These are phyloP conservation scores for Syrrhaptes paradoxus DNA, from an alignment of 2,113 vertebrate species.

Conservation along the genomic window DNA sequence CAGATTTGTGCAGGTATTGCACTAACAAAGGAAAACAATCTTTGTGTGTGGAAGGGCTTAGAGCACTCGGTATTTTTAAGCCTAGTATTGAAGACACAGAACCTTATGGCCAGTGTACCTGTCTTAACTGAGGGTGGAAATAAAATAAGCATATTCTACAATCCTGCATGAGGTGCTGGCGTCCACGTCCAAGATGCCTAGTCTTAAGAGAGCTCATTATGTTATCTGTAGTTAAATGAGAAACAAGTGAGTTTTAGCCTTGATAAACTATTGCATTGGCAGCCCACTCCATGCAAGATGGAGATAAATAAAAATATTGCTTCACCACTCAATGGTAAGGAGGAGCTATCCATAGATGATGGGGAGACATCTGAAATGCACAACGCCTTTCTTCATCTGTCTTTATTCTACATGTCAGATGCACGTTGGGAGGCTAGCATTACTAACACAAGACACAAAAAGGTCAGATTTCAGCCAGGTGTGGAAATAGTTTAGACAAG, in stretches of 20 bases:
- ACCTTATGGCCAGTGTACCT: not conserved
- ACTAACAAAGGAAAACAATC: not conserved
- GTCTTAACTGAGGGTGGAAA: not conserved
- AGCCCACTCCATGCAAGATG: not conserved
- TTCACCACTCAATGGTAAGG: not conserved
- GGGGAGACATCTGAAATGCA: not conserved
- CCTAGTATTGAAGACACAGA: not conserved
- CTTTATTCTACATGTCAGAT: not conserved
- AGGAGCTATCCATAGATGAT: not conserved
- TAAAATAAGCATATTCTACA: not conserved
- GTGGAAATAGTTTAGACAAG: not conserved
- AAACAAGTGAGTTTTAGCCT: not conserved
- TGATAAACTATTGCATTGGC: not conserved
- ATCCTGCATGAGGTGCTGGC: not conserved
- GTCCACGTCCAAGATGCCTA: not conserved
- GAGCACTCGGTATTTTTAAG: not conserved
- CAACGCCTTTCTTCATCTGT: not conserved
- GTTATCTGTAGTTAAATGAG: not conserved
- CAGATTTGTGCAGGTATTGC: not conserved
- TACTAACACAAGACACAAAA: not conserved
- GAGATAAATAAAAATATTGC: not conserved
- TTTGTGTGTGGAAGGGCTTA: not conserved
- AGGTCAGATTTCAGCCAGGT: slow-evolving; percentile 3
- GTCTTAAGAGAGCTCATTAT: not conserved
- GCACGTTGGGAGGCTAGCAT: not conserved